These are phyloP conservation scores for Andricus curvator DNA, from an alignment of 2,888 invertebrate genomes.

Conservation along the genomic window DNA sequence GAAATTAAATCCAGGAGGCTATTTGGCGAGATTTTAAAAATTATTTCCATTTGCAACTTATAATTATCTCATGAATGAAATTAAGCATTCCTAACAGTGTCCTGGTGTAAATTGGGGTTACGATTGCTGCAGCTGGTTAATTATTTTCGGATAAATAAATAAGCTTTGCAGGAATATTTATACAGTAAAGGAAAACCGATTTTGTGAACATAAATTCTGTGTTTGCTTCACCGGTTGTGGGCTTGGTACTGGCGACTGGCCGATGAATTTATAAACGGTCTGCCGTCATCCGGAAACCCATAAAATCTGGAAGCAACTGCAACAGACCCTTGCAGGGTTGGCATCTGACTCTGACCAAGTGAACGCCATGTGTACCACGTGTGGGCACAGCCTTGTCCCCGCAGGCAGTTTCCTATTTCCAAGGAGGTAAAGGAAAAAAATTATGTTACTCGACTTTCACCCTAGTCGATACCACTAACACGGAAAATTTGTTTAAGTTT, in stretches of 20 bases:
- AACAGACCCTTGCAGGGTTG: conserved; percentile 26
- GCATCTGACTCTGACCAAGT: conserved; percentile 29
- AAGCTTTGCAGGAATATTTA: background rate
- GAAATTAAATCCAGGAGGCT: background rate
- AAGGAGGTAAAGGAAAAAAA: conserved; percentile 15
- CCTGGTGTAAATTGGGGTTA: background rate
- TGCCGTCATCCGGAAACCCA: conserved; percentile 33
- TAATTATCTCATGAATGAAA: background rate
- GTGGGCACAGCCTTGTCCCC: conserved; percentile 22
- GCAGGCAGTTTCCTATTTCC: conserved; percentile 35
- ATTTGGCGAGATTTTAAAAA: background rate
- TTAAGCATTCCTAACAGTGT: background rate
- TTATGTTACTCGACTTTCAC: background rate
- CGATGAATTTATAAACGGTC: conserved; percentile 11
- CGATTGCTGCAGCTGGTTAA: background rate
- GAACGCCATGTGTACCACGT: conserved; percentile 39
- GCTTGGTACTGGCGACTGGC: background rate
- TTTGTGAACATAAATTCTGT: background rate
- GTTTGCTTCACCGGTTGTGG: background rate
- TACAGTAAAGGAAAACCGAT: background rate
- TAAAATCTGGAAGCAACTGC: conserved; percentile 29
- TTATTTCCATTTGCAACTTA: background rate
- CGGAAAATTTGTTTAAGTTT: background rate
- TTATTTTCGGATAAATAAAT: background rate
- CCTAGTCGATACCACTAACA: no score